Evolutionary conservation across 1,140 invertebrate genomes (phyloP).

Genomic region (Sitobion miscanthi): DNA sequence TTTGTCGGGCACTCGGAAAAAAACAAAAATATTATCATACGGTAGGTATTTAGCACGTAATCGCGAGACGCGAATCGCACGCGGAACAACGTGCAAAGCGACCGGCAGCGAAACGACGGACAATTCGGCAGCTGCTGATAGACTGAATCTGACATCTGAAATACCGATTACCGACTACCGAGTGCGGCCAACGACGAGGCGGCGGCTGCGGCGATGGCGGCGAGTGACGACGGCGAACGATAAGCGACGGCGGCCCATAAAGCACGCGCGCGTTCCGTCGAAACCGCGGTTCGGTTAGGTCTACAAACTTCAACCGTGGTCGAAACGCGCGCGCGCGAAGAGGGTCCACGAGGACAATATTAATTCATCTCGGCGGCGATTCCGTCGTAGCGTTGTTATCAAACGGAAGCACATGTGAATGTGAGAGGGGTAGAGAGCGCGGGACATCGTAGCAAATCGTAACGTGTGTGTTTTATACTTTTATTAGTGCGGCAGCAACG

Average conservation of each 20-base stretch:
- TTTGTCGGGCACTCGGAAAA: not conserved
- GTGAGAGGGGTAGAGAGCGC: not conserved
- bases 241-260: not conserved
- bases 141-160: not conserved
- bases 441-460: not conserved
- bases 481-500: not conserved
- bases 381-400: not conserved
- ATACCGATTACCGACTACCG: not conserved
- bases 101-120: not conserved
- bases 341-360: conserved; percentile 9
- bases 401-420: not conserved
- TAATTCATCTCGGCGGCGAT: not conserved
- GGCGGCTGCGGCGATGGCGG: not conserved
- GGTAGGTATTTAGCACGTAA: not conserved
- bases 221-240: not conserved
- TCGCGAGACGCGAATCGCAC: not conserved
- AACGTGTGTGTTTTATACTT: not conserved
- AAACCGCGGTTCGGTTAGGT: not conserved
- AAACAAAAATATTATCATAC: not conserved
- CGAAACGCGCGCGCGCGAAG: not conserved
- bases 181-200: not conserved
- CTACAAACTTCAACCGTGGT: not conserved
- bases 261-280: not conserved
- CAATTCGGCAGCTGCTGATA: not conserved
- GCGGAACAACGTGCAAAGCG: not conserved